Conservation (phyloP, 2,797 vertebrate species). For the Chaunax sp. region DNA sequence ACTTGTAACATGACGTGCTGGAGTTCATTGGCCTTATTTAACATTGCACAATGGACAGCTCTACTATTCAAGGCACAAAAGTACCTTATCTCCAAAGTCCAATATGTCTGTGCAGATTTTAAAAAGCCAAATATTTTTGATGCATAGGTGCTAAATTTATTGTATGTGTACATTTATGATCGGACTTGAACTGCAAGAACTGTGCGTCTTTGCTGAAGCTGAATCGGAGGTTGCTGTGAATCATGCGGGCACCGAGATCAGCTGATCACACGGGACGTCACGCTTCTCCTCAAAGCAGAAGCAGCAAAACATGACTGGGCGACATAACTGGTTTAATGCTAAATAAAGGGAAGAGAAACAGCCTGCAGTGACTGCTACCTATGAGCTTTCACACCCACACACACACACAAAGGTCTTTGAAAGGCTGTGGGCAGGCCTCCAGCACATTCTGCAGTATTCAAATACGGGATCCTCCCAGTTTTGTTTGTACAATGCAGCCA, state of each 20-base stretch:
- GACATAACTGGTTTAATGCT: conserved; percentile 11
- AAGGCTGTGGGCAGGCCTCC: conserved; percentile 38
- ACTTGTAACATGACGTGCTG: too few relatives aligned
- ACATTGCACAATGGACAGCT: too few relatives aligned
- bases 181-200: too few relatives aligned
- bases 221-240: not conserved
- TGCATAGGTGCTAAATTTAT: too few relatives aligned
- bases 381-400: not conserved
- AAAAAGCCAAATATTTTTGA: too few relatives aligned
- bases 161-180: too few relatives aligned
- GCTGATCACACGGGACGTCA: not conserved
- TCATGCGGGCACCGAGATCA: conserved; percentile 1
- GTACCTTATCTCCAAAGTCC: too few relatives aligned
- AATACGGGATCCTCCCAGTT: conserved; percentile 58
- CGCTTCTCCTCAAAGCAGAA: conserved; percentile 11
- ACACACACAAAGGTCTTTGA: conserved; percentile 8
- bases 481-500: conserved; percentile 66
- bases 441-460: conserved; percentile 51
- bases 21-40: too few relatives aligned
- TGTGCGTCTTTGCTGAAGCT: not conserved
- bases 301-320: not conserved
- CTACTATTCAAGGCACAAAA: too few relatives aligned
- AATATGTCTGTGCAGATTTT: too few relatives aligned
- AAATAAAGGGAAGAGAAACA: conserved; percentile 31
- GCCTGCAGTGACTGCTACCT: not conserved